Conservation (phyloP, 2,797 vertebrate genomes). For the Petrocephalus sullivani region DNA sequence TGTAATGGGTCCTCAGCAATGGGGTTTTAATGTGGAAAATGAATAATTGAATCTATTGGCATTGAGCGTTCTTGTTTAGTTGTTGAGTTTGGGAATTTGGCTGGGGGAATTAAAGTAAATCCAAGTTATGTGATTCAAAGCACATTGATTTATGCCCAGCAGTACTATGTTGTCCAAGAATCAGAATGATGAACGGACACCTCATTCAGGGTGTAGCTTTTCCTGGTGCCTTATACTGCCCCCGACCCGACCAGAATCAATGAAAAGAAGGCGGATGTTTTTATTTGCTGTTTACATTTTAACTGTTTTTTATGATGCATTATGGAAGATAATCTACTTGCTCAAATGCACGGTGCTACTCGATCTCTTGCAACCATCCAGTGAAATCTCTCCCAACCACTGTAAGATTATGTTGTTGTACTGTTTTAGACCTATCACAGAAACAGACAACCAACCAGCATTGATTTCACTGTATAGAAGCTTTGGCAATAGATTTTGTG, state of each 20-base stretch:
- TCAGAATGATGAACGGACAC: not conserved
- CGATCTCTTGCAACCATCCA: not conserved
- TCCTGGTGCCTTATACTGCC: not conserved
- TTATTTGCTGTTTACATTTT: not conserved
- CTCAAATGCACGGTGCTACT: not conserved
- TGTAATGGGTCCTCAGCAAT: not conserved
- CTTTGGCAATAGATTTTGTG: not conserved
- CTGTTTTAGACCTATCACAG: not conserved
- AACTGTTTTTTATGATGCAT: not conserved
- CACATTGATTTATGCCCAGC: not conserved
- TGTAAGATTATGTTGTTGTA: not conserved
- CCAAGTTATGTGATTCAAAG: not conserved
- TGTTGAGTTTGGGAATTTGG: not conserved
- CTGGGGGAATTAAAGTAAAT: not conserved
- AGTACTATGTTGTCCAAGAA: not conserved
- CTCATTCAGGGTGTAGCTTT: not conserved
- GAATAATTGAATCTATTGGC: not conserved
- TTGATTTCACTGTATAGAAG: not conserved
- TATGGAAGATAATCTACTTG: not conserved
- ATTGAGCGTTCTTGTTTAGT: not conserved
- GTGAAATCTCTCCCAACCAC: not conserved
- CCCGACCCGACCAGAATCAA: not conserved
- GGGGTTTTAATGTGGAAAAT: not conserved
- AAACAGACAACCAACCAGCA: not conserved
- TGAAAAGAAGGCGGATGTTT: not conserved